Percentiles rank a stretch among this genome's conserved stretches.
phyloP scores from a whole-genome alignment of 2,888 invertebrate genomes.

The Agriopis leucophaearia region DNA sequence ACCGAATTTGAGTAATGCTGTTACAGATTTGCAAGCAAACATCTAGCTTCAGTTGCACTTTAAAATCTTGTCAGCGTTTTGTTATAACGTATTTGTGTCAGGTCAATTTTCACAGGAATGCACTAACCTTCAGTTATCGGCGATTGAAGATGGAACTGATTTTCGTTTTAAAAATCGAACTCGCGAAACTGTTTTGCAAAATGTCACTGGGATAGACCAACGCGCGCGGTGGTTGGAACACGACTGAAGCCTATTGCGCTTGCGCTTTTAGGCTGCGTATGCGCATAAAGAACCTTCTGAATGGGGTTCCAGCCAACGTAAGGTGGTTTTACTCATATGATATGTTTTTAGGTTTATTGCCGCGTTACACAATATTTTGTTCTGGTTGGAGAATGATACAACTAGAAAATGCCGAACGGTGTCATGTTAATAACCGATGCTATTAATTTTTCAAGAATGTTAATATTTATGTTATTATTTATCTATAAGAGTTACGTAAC shows the following conservation, averaged over 20 bases:
- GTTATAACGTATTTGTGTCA: neutral
- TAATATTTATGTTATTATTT: neutral
- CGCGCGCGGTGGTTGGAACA: constrained; percentile 45
- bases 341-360: constrained; percentile 42
- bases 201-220: constrained; percentile 36
- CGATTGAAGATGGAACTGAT: constrained; percentile 26
- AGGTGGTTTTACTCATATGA: constrained; percentile 37
- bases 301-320: constrained; percentile 34
- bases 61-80: constrained; percentile 11
- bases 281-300: constrained; percentile 46
- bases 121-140: constrained; percentile 41
- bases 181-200: constrained; percentile 34
- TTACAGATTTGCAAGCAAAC: constrained; percentile 10
- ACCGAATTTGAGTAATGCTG: neutral
- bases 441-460: neutral
- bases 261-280: constrained; percentile 31
- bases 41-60: constrained; percentile 3
- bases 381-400: constrained; percentile 19
- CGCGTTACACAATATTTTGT: constrained; percentile 37
- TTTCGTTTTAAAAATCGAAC: constrained; percentile 26
- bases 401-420: constrained; percentile 8
- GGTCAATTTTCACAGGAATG: constrained; percentile 21
- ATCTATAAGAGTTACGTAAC: neutral
- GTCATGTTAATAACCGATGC: constrained; percentile 18
- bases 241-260: constrained; percentile 46